Conservation (phyloP, 2,113 vertebrate genomes). For the Micromys minutus region DNA sequence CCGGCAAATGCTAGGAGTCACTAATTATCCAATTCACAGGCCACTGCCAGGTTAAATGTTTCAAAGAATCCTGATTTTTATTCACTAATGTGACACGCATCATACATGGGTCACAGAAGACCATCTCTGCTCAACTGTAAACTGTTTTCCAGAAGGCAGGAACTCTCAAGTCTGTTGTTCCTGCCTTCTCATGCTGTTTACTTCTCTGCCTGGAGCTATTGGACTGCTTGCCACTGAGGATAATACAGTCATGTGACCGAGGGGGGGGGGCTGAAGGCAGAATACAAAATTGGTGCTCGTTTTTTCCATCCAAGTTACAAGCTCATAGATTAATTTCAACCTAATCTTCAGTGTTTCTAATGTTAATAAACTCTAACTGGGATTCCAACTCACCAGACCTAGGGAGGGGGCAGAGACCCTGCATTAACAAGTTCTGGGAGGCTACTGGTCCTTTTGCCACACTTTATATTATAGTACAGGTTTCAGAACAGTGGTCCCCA, state of each 20-base stretch:
- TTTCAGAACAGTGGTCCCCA: background rate
- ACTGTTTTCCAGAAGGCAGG: conserved; percentile 18
- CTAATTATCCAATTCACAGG: conserved; percentile 54
- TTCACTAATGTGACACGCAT: background rate
- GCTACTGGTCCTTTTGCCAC: background rate
- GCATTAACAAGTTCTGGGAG: background rate
- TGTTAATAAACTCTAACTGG: background rate
- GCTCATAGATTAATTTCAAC: background rate
- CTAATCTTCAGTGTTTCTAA: background rate
- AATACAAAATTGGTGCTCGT: background rate
- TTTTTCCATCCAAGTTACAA: background rate
- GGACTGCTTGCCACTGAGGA: background rate
- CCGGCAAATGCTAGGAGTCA: conserved; percentile 33
- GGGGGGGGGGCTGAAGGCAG: background rate
- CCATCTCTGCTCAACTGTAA: background rate
- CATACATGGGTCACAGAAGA: conserved; percentile 49
- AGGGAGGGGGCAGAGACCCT: background rate
- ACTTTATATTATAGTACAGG: background rate
- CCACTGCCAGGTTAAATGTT: conserved; percentile 57
- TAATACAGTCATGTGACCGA: background rate
- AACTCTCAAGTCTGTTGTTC: background rate
- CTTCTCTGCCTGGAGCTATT: background rate
- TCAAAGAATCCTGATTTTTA: conserved; percentile 31
- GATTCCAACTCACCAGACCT: background rate
- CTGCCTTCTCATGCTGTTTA: background rate